These are phyloP conservation scores for Phytoseiulus persimilis DNA, from an alignment of 2,888 invertebrate species.

Conservation along the genomic window DNA sequence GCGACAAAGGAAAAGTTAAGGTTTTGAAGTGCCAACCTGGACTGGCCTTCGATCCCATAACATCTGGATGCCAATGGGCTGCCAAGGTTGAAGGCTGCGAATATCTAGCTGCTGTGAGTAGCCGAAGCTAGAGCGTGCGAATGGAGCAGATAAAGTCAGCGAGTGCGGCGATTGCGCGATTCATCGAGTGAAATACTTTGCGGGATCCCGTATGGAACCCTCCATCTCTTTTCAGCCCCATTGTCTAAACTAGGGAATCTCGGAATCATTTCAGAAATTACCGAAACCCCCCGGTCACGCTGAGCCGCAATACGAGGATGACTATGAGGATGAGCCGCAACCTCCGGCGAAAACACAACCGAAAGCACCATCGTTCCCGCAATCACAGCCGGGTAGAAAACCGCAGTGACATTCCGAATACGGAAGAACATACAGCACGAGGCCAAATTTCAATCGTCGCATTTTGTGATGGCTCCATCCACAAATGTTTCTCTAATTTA, in stretches of 20 bases:
- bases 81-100: conserved; percentile 33
- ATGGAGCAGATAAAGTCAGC: too few species aligned
- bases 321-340: conserved; percentile 23
- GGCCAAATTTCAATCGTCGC: neutral
- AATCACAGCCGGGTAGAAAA: neutral
- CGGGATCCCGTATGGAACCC: too few species aligned
- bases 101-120: conserved; percentile 16
- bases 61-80: conserved; percentile 31
- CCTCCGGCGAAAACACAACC: neutral
- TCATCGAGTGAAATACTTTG: too few species aligned
- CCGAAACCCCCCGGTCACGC: conserved; percentile 33
- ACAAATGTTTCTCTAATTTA: neutral
- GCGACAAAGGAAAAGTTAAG: conserved; percentile 32
- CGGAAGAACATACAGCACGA: neutral
- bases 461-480: neutral
- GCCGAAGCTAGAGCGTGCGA: too few species aligned
- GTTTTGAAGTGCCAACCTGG: conserved; percentile 31
- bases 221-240: neutral
- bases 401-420: neutral
- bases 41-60: conserved; percentile 17
- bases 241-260: neutral
- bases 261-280: neutral
- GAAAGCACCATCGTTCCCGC: neutral
- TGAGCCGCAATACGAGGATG: conserved; percentile 20
- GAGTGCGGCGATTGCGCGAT: too few species aligned